Conservation (phyloP, 2,113 vertebrate genomes). For the Sinocyclocheilus grahami region DNA sequence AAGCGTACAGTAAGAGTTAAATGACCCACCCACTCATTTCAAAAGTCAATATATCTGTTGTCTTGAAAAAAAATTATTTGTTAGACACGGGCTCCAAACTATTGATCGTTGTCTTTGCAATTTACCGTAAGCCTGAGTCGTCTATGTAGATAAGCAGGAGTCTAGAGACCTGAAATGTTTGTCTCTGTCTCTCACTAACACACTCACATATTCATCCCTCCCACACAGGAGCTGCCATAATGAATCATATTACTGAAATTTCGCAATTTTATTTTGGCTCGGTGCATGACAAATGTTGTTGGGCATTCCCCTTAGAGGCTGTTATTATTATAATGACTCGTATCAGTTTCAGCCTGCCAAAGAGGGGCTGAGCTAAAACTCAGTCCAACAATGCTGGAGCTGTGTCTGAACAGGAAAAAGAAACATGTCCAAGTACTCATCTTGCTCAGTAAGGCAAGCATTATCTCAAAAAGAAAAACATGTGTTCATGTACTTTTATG, state of each 20-base stretch:
- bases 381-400: conserved; percentile 12
- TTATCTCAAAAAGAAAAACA: neutral
- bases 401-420: conserved; percentile 28
- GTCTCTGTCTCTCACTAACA: conserved; percentile 22
- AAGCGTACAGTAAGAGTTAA: neutral
- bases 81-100: neutral
- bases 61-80: conserved; percentile 7
- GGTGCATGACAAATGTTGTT: conserved; percentile 32
- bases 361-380: neutral
- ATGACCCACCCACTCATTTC: neutral
- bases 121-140: neutral
- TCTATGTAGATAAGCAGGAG: conserved; percentile 25
- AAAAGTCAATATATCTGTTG: conserved; percentile 24
- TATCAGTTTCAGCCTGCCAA: conserved; percentile 30
- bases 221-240: conserved; percentile 30
- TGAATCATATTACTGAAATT: conserved; percentile 41
- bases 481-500: conserved; percentile 7
- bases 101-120: conserved; percentile 14
- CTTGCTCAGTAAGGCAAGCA: neutral
- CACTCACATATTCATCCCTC: conserved; percentile 3
- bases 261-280: conserved; percentile 23
- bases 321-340: conserved; percentile 38
- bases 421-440: neutral
- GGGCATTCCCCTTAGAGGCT: conserved; percentile 34
- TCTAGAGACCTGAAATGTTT: conserved; percentile 14